These are phyloP conservation scores for Pelobates cultripes DNA, from an alignment of 2,797 vertebrate genomes.

Conservation along the genomic window DNA sequence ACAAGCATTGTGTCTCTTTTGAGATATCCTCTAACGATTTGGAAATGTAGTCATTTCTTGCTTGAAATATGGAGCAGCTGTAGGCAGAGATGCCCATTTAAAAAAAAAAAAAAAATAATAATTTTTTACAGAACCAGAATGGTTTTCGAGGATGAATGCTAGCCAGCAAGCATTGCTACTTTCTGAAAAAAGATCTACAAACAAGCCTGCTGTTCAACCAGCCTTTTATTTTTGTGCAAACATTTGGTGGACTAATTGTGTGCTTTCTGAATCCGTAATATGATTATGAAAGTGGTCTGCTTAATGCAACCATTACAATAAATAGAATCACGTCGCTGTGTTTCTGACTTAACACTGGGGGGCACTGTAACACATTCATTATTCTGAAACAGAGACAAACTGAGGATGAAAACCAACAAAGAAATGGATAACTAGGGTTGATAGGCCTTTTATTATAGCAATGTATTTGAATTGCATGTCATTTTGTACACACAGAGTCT, in stretches of 20 bases:
- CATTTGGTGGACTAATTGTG: conserved; percentile 61
- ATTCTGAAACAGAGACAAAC: neutral
- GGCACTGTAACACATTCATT: conserved; percentile 66
- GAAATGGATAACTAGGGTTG: conserved; percentile 27
- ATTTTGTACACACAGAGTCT: conserved; percentile 32
- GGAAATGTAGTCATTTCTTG: conserved; percentile 63
- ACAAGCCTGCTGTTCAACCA: conserved; percentile 57
- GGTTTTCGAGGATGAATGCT: conserved; percentile 66
- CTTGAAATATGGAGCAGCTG: conserved; percentile 64
- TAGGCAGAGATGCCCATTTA: conserved; percentile 49
- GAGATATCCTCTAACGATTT: conserved; percentile 62
- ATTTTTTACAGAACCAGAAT: conserved; percentile 59
- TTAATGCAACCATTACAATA: conserved; percentile 51
- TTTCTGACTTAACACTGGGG: conserved; percentile 60
- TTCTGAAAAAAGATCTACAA: conserved; percentile 59
- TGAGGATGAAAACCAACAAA: conserved; percentile 65
- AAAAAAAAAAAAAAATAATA: too few species aligned
- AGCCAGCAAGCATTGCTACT: conserved; percentile 60
- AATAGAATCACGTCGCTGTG: neutral
- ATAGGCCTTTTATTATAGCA: conserved; percentile 21
- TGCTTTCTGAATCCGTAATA: conserved; percentile 55
- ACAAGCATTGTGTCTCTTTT: conserved; percentile 57
- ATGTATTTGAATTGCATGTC: conserved; percentile 32
- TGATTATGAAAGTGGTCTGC: conserved; percentile 30
- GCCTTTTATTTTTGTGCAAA: conserved; percentile 61